Evolutionary conservation across 1,140 invertebrate genomes (phyloP).

Genomic region (Ceratina calcarata): DNA sequence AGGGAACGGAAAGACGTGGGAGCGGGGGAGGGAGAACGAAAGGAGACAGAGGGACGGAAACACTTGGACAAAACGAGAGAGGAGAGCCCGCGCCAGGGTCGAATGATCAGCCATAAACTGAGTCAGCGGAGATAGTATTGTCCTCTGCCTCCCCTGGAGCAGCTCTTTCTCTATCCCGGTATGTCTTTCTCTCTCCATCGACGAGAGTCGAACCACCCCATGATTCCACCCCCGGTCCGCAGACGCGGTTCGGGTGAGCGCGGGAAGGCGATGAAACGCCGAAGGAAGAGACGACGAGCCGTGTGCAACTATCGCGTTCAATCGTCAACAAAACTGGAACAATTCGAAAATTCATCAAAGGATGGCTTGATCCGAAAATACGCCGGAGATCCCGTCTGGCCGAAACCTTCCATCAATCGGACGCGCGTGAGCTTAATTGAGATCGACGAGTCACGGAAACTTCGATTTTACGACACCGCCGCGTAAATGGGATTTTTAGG

Average conservation of each 20-base stretch:
- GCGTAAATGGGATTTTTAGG: background rate
- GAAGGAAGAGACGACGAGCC: constrained; percentile 52
- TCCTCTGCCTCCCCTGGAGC: constrained; percentile 42
- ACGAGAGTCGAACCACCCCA: constrained; percentile 52
- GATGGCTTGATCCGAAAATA: background rate
- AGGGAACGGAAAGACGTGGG: background rate
- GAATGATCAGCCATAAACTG: constrained; percentile 77
- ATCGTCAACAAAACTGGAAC: constrained; percentile 53
- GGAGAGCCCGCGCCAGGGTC: constrained; percentile 44
- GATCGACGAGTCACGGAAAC: background rate
- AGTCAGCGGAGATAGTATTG: constrained; percentile 72
- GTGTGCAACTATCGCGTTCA: constrained; percentile 58
- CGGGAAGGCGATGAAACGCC: background rate
- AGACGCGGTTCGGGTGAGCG: constrained; percentile 47
- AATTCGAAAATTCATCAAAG: background rate
- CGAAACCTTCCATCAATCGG: no score
- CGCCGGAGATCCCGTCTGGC: background rate
- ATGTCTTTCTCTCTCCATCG: constrained; percentile 12
- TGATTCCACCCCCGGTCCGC: constrained; percentile 59
- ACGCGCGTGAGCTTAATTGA: background rate
- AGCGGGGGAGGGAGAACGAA: constrained; percentile 24
- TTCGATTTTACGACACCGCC: background rate
- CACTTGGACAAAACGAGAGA: constrained; percentile 37
- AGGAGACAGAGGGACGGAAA: constrained; percentile 30
- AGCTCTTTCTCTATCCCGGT: constrained; percentile 11